These are phyloP conservation scores for Camponotus floridanus DNA, from an alignment of 1,140 invertebrate species.

Conservation along the genomic window DNA sequence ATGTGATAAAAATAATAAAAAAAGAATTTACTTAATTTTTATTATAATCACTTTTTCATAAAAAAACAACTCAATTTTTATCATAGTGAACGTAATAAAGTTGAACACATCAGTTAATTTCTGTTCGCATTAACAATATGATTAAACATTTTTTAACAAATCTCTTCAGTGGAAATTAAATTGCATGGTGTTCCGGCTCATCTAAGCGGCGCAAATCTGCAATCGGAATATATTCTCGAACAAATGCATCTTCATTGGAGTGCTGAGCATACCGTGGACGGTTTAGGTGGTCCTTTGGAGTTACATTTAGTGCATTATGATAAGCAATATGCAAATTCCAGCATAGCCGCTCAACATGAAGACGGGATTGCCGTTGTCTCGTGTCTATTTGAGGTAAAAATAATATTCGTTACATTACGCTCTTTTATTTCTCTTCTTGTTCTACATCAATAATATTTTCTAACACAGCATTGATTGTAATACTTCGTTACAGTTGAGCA, in stretches of 20 bases:
- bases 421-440: not conserved
- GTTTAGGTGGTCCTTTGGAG: conserved; percentile 87
- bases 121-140: not conserved
- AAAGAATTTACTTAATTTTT: too few species aligned
- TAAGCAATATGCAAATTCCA: conserved; percentile 86
- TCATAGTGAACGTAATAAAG: too few species aligned
- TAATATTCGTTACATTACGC: not conserved
- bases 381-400: conserved; percentile 89
- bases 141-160: not conserved
- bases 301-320: conserved; percentile 91
- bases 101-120: too few species aligned
- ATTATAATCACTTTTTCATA: too few species aligned
- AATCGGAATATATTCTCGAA: conserved; percentile 87
- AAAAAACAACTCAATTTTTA: too few species aligned
- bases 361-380: conserved; percentile 91
- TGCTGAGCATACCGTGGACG: conserved; percentile 91
- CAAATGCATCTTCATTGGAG: conserved; percentile 93
- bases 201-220: conserved; percentile 85
- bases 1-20: too few species aligned
- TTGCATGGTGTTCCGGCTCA: conserved; percentile 78
- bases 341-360: conserved; percentile 86
- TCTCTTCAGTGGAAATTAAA: conserved; percentile 80
- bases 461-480: not conserved
- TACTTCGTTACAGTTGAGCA: conserved; percentile 78
- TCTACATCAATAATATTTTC: conserved; percentile 53